Evolutionary conservation across 2,888 invertebrate genomes (phyloP), one percentile per base, ranked within the genome.

Genomic region (Dione vanillae): DNA sequence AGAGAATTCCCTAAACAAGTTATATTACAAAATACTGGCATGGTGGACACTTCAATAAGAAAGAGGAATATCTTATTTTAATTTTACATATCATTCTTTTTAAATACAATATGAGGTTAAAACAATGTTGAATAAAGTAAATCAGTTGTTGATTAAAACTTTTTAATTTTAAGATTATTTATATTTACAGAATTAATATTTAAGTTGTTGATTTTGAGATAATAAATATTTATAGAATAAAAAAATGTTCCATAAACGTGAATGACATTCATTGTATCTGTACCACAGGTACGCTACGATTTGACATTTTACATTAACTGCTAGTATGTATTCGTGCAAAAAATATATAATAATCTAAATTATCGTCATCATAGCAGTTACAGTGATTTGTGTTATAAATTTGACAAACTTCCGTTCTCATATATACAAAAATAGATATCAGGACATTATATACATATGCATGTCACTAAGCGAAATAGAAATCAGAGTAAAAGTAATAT

Each of bases 1-100:
- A 62, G 47, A 71, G 20, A 65, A 65, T 68, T 54, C 65, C 68
- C 61, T 58, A 73, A 73, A 66, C 71, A 68, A 71, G 59, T 37
- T 41, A 43, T 67, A 70, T 59, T 69, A 64, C 35, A 65, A 59
- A 61, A 40, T 54, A 47, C 58, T 61, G 20, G 59, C 40, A 41
- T 41, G 35, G 56, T 54, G 65, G 49, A 56, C 67, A 71, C 47
- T 35, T 71, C 45, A 45, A 66, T 20, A 10, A 27, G 11, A 10
- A 6, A 45, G 27, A 3, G 12, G 35, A 35, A 35, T 11, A 16
- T 16, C 37, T 5, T 37, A 16, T 10, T 56, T 37, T 16, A 37
- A 56, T 56, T 37, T 37, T 0, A 27, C 27, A 51, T 14, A 12
- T 27, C 12, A 11, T 19, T 49, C 14, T 43, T n/a, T 6, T 14